Evolutionary conservation across 2,888 invertebrate genomes (phyloP), one percentile per base, ranked within the genome.

Genomic region (Tethea ocularis): DNA sequence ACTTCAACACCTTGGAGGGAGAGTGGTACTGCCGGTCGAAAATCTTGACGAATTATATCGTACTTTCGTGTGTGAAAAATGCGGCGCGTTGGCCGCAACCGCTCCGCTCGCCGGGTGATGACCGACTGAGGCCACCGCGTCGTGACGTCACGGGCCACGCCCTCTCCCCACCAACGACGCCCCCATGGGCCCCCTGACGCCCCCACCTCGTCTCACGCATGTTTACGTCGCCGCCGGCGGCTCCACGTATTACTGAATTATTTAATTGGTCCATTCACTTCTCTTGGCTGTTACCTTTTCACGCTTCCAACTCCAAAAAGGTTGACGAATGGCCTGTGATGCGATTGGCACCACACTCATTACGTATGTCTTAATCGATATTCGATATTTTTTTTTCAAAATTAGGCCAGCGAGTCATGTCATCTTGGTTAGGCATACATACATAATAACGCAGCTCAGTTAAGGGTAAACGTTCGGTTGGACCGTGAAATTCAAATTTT

Each of bases 1-100:
- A 90, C 90, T 95, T 95, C 88, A 95, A 93, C 95, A 95, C 95
- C 94, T 95, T 93, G 89, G 93, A 93, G 83, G 93, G 93, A 87
- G 93, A 93, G 86, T 93, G 93, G 78, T 93, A 93, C 93, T 93
- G 93, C 75, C 93, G 90, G 93, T 93, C 93, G 88, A 93, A 93
- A 93, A 93, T 93, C 80, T 93, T 93, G 93, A 84, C 89, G 91
- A 80, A 82, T 91, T 91, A 64, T 87, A 79, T 87, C 87, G 86
- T 87, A 88, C 90, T 87, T 82, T 77, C 80, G 85, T 84, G 80
- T 71, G 65, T 68, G 71, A 68, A 82, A 87, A 81, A 78, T 79
- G 86, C 88, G 89, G 84, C 88, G 88, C 88, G 86, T 82, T 85
- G 46, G 86, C 87, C 87, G 80, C 89, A 89, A 81, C 89, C 90